Conservation (phyloP, 2,888 invertebrate species). For the Ischnura elegans region DNA sequence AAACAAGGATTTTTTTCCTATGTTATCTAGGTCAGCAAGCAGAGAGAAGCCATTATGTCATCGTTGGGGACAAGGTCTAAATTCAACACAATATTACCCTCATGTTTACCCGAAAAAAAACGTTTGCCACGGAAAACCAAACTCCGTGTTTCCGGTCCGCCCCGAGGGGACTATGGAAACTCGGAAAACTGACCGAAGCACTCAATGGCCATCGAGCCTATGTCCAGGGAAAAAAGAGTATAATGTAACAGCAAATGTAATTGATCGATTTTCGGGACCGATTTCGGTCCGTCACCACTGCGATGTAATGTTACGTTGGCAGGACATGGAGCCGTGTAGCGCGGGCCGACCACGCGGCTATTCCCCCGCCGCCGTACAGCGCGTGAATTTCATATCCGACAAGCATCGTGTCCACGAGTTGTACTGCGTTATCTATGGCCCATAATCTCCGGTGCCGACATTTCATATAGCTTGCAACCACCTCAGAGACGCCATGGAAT, state of each 20-base stretch:
- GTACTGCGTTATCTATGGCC: neutral
- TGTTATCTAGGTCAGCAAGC: neutral
- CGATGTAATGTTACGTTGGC: neutral
- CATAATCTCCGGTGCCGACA: neutral
- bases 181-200: neutral
- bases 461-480: neutral
- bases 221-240: neutral
- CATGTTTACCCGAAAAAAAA: neutral
- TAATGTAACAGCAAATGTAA: neutral
- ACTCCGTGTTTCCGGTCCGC: neutral
- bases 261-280: neutral
- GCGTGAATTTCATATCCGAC: neutral
- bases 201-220: neutral
- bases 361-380: neutral
- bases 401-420: neutral
- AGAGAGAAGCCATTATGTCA: neutral
- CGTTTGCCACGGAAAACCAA: neutral
- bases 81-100: neutral
- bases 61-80: neutral
- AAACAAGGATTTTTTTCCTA: neutral
- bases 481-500: neutral
- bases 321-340: neutral
- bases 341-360: neutral
- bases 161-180: neutral
- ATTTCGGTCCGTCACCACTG: neutral